These are phyloP conservation scores for Cetoscarus ocellatus DNA, from an alignment of 2,797 vertebrate species.

Conservation along the genomic window DNA sequence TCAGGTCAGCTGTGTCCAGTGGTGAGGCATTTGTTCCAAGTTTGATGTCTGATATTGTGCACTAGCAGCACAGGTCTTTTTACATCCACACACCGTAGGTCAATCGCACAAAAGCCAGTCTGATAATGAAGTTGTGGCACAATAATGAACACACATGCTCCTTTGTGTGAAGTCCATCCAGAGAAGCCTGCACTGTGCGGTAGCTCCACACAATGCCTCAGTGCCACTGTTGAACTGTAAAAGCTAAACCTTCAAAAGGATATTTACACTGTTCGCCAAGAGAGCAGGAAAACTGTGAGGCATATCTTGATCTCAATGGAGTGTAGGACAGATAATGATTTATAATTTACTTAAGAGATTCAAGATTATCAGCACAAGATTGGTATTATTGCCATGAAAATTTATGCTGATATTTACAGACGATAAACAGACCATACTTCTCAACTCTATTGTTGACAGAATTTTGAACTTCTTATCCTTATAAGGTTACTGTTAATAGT, in stretches of 20 bases:
- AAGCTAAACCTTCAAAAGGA: constrained; percentile 12
- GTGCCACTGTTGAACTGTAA: constrained; percentile 11
- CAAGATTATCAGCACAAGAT: no score
- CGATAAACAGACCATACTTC: no score
- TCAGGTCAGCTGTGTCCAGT: background rate
- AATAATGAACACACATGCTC: constrained; percentile 38
- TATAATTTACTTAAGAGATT: no score
- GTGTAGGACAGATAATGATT: background rate
- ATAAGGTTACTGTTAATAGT: no score
- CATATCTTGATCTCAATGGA: background rate
- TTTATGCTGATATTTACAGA: no score
- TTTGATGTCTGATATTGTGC: constrained; percentile 19
- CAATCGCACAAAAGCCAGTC: constrained; percentile 42
- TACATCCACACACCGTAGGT: constrained; percentile 19
- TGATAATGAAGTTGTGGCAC: constrained; percentile 44
- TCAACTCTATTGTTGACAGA: no score
- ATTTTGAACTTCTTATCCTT: no score
- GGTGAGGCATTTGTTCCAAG: constrained; percentile 6
- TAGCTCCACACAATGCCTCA: constrained; percentile 24
- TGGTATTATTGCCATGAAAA: no score
- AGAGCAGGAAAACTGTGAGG: background rate
- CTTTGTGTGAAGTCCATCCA: constrained; percentile 54
- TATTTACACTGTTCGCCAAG: background rate
- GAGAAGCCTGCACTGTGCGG: constrained; percentile 38
- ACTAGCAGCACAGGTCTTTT: constrained; percentile 13